Base-by-base conservation (phyloP, 2,113 vertebrate species). In the Aythya baeri region DNA sequence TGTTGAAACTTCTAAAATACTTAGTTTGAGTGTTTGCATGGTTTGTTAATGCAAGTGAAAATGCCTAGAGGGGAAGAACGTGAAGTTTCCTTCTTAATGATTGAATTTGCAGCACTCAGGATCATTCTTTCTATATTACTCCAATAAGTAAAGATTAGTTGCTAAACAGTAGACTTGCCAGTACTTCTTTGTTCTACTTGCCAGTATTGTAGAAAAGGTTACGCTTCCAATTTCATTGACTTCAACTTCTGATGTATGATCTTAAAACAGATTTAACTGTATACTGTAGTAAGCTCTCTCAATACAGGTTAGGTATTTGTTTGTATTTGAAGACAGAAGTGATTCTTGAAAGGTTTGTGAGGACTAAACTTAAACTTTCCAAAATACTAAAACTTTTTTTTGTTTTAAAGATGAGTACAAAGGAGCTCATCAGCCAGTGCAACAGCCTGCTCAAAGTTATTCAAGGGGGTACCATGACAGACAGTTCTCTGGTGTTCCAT, bases 361-460 rank as follows among this genome's bases (percentile, higher is more conserved):
- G 63, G 25, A 18, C 31, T 89, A 14, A 66, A 34, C 12, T 65
- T 77, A 34, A 36, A 58, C 5, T 66, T 81, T 88, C 15, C 6
- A 73, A 87, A 44, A 55, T 41, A 21, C 1, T 72, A 61, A 32
- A 65, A 27, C 4, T 73, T 32, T 66, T 25, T 5, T 7, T 44
- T 32, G 3, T 57, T 59, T 79, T 62, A 43, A 41, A 98, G 98
- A 95, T 96, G 97, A 90, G 67, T 95, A 88, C 82, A 83, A 62
- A 61, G 88, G 59, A 55, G 55, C 88, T 94, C 65, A 93, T 94
- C 97, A 95, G 38, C 92, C 96, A 83, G 22, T 88, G 43, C 86
- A 73, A 2, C 86, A 84, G 6, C 73, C 92, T 72, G 2, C 81
- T 94, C 89, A 92, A 27, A 67, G 85, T 55, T 94, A 89, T 52